Base-by-base conservation (phyloP, 2,113 vertebrate species). In the Ammodytes marinus region DNA sequence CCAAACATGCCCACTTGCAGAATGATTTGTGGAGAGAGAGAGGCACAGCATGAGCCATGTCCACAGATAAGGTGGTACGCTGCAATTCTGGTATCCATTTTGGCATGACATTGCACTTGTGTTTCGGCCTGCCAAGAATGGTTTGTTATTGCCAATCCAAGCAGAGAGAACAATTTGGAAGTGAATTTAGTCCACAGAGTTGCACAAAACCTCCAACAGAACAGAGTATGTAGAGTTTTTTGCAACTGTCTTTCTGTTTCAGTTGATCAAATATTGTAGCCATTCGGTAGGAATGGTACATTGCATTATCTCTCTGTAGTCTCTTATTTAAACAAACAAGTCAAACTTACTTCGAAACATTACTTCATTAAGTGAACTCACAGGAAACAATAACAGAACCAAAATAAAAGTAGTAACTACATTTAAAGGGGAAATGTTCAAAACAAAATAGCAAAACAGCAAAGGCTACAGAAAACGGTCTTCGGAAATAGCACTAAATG, bases 41-140 rank as follows among this genome's bases (percentile, higher is more conserved):
- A 12, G 27, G 43, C 65, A 58, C 39, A 71, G 73, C 50, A 68
- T 42, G 61, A 63, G 43, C 43, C 46, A 37, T 53, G 54, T 67
- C 43, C 49, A 37, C 15, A 71, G 49, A 42, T 65, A 12, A 68
- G 65, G 66, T 17, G 55, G 13, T 60, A 8, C 35, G 74, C 40
- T 59, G 75, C 45, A 70, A 19, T 52, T 66, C 27, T 47, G 54
- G 52, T 54, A 57, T 76, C 52, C 60, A 53, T 54, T 71, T 75
- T 68, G 53, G 14, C n/a, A 1, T 15, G 64, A 69, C 37, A 58
- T 40, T 50, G 54, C 43, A 35, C 35, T 60, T 39, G 52, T 66
- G 12, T 71, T 37, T 70, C 70, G 53, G n/a, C 45, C 64, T 40
- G 65, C 64, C 54, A 17, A 66, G 47, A 73, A 57, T 3, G 12